A percentile compares a stretch with the other conserved stretches of the same genome.
Evolutionary conservation across 2,113 vertebrate genomes (phyloP).

Genomic region (Antennarius striatus): DNA sequence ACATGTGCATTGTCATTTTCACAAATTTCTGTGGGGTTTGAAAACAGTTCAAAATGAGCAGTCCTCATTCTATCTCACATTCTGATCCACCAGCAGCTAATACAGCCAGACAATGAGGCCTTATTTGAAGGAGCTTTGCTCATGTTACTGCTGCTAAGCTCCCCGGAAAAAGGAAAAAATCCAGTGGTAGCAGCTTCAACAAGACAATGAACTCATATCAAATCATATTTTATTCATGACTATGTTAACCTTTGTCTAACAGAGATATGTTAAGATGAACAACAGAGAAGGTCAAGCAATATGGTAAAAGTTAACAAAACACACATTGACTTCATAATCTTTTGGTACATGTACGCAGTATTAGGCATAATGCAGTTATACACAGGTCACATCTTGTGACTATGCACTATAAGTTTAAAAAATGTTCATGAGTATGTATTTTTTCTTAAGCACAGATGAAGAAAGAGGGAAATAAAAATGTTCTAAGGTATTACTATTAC

Average conservation of each 20-base stretch:
- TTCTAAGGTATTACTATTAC: too few species aligned
- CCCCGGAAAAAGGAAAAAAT: conserved; percentile 49
- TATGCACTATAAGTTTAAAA: not conserved
- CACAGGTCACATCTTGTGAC: not conserved
- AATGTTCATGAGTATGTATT: too few species aligned
- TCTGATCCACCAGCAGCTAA: conserved; percentile 66
- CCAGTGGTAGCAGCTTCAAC: conserved; percentile 29
- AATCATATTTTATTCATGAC: conserved; percentile 25
- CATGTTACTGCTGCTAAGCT: conserved; percentile 63
- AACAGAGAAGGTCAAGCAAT: not conserved
- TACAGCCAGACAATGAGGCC: conserved; percentile 70
- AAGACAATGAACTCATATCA: conserved; percentile 31
- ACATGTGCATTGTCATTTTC: conserved; percentile 21
- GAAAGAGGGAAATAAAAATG: too few species aligned
- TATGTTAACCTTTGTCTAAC: not conserved
- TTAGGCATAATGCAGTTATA: conserved; percentile 3
- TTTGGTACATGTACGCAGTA: not conserved
- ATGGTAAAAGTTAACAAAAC: not conserved
- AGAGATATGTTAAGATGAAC: not conserved
- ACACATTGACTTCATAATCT: conserved; percentile 7
- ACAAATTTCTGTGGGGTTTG: conserved; percentile 27
- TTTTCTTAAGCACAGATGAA: too few species aligned
- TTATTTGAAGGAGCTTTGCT: conserved; percentile 72
- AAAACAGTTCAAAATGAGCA: conserved; percentile 51
- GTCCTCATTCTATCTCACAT: conserved; percentile 59